Conservation (phyloP, 2,888 invertebrate genomes). For the Bombylius major region DNA sequence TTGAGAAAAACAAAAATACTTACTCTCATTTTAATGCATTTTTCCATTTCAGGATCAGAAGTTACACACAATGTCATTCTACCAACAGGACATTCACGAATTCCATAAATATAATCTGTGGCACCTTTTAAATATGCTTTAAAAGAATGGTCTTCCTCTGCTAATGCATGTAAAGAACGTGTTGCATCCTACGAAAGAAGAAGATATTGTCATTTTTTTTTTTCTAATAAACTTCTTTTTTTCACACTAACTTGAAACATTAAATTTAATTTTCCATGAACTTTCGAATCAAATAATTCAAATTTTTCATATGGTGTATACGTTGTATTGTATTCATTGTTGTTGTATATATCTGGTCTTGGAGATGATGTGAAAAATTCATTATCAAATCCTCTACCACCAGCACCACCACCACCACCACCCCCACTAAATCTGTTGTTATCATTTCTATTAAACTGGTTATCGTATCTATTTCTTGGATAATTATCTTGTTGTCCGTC, state of each 20-base stretch:
- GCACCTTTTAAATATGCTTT: conserved; percentile 56
- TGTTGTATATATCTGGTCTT: conserved; percentile 17
- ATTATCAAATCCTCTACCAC: conserved; percentile 27
- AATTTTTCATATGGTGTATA: conserved; percentile 44
- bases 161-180: conserved; percentile 48
- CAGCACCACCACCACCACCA: conserved; percentile 15
- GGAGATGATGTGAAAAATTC: conserved; percentile 25
- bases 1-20: conserved; percentile 23
- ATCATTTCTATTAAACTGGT: conserved; percentile 1
- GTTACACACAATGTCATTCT: conserved; percentile 83
- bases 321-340: conserved; percentile 20
- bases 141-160: conserved; percentile 65
- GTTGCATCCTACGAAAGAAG: conserved; percentile 52
- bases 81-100: conserved; percentile 71
- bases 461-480: background rate
- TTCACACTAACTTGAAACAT: conserved; percentile 54
- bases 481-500: conserved; percentile 19
- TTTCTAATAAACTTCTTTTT: no score
- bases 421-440: conserved; percentile 16
- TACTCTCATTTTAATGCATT: conserved; percentile 81
- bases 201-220: no score
- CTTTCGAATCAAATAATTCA: conserved; percentile 59
- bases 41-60: conserved; percentile 77
- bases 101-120: conserved; percentile 55
- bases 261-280: conserved; percentile 58